Percentiles rank a stretch among this genome's conserved stretches.
Evolutionary conservation across 1,140 invertebrate genomes (phyloP).

Genomic region (Asbolus verrucosus): DNA sequence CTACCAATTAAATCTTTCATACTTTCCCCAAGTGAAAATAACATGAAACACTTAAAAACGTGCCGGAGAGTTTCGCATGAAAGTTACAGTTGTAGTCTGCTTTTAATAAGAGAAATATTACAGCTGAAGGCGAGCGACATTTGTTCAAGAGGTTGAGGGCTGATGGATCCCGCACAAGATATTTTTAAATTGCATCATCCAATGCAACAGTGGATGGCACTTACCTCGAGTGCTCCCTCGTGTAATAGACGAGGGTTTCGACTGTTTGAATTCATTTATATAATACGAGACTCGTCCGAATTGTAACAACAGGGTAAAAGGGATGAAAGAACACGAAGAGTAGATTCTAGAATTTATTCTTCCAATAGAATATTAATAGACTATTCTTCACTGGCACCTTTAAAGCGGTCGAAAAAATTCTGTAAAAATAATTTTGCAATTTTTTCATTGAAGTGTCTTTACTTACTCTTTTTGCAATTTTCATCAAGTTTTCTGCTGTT

Average conservation of each 20-base stretch:
- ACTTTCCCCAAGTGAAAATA: slow-evolving; percentile 20
- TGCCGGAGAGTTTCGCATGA: slow-evolving; percentile 1
- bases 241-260: slow-evolving; percentile 23
- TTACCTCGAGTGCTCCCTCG: slow-evolving; percentile 1
- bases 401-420: too few relatives aligned
- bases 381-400: too few relatives aligned
- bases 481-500: too few relatives aligned
- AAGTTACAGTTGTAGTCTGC: not conserved
- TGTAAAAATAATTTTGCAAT: too few relatives aligned
- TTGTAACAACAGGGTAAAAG: not conserved
- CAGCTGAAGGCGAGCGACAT: slow-evolving; percentile 23
- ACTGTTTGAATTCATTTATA: slow-evolving; percentile 25
- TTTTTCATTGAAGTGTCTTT: too few relatives aligned
- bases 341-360: too few relatives aligned
- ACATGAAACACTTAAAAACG: slow-evolving; percentile 39
- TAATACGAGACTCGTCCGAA: slow-evolving; percentile 17
- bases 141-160: slow-evolving; percentile 22
- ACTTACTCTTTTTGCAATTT: too few relatives aligned
- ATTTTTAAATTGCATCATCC: slow-evolving; percentile 40
- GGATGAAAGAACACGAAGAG: too few relatives aligned
- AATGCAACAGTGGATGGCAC: slow-evolving; percentile 33
- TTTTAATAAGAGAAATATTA: slow-evolving; percentile 42
- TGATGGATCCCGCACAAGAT: slow-evolving; percentile 35
- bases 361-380: too few relatives aligned
- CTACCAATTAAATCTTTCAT: slow-evolving; percentile 36